Evolutionary conservation across 2,888 invertebrate species (phyloP).

Genomic region (Apeira syringaria): DNA sequence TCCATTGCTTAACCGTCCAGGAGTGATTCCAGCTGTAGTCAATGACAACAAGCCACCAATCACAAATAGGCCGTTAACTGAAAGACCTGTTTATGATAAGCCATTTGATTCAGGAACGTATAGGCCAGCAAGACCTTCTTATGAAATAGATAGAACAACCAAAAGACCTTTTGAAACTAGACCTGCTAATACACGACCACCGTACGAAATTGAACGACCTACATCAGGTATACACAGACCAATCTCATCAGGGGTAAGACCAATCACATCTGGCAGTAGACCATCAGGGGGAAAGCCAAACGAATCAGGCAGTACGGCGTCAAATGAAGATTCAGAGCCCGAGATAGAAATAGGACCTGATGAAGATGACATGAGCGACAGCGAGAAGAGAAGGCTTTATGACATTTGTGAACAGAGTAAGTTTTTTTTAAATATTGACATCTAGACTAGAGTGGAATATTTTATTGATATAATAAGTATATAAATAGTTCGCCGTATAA

Average conservation of each 20-base stretch:
- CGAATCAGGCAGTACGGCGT: not conserved
- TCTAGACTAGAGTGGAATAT: too few relatives aligned
- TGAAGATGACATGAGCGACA: conserved; percentile 60
- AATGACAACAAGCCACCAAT: conserved; percentile 57
- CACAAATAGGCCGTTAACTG: conserved; percentile 54
- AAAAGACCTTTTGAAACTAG: conserved; percentile 9
- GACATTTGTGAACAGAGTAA: conserved; percentile 65
- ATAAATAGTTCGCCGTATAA: too few relatives aligned
- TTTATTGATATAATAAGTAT: too few relatives aligned
- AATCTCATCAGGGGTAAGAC: not conserved
- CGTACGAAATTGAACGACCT: conserved; percentile 9
- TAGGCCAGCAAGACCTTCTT: conserved; percentile 12
- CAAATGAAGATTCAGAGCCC: conserved; percentile 32
- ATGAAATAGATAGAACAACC: not conserved
- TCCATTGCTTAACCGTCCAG: conserved; percentile 47
- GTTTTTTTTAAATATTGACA: not conserved
- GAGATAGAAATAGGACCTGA: conserved; percentile 55
- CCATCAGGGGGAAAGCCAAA: not conserved
- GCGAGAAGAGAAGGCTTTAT: conserved; percentile 52
- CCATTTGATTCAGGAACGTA: conserved; percentile 31
- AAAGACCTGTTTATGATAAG: conserved; percentile 23
- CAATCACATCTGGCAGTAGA: conserved; percentile 5
- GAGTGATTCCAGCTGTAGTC: conserved; percentile 54
- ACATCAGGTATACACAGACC: not conserved
- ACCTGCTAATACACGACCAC: conserved; percentile 3